A percentile compares a stretch with the other conserved stretches of the same genome.
Evolutionary conservation across 2,888 invertebrate species (phyloP).

Genomic region (Mimumesa dahlbomi): DNA sequence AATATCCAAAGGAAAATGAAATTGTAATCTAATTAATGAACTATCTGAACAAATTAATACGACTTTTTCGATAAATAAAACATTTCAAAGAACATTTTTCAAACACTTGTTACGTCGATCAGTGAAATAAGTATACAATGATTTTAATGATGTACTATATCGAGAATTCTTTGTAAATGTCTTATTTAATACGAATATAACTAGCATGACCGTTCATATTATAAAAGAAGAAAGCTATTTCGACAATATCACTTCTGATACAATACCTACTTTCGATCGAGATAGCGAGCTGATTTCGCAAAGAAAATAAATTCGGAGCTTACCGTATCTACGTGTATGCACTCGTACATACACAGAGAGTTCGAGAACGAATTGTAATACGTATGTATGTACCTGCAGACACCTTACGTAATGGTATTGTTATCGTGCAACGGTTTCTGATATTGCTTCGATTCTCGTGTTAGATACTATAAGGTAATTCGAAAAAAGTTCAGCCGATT

Average conservation of each 20-base stretch:
- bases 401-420: constrained; percentile 54
- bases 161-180: no score
- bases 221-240: constrained; percentile 27
- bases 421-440: constrained; percentile 35
- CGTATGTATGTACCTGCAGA: constrained; percentile 41
- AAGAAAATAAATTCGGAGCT: constrained; percentile 54
- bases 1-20: no score
- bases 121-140: no score
- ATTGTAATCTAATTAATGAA: no score
- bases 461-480: constrained; percentile 8
- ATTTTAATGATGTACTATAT: no score
- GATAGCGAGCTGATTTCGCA: constrained; percentile 42
- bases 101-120: no score
- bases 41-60: no score
- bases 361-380: constrained; percentile 42
- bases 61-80: no score
- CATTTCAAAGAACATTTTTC: no score
- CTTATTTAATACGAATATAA: no score
- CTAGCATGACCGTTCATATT: no score
- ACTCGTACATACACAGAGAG: constrained; percentile 11
- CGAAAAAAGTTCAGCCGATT: constrained; percentile 5
- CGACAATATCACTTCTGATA: constrained; percentile 25
- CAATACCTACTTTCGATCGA: constrained; percentile 44
- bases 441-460: constrained; percentile 40
- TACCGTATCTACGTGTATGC: constrained; percentile 30